phyloP scores from a whole-genome alignment of 2,888 invertebrate species.

The Lochmaea crataegi region DNA sequence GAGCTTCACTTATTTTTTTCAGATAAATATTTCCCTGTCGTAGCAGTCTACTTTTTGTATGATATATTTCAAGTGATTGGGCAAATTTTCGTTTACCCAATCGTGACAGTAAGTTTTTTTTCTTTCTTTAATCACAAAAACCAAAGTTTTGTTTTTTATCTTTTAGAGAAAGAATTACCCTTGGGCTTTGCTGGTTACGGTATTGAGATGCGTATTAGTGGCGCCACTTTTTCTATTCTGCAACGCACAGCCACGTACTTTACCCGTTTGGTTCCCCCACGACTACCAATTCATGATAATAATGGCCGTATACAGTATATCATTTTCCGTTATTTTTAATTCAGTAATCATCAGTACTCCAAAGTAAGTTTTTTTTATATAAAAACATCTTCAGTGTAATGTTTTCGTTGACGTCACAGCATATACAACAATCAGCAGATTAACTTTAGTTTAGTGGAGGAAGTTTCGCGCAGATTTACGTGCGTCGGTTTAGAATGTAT shows the following conservation, averaged over 20 bases:
- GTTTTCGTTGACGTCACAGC: too few species aligned
- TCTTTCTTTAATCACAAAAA: neutral
- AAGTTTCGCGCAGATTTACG: too few species aligned
- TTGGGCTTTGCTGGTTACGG: constrained; percentile 24
- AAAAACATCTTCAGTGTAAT: too few species aligned
- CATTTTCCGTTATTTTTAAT: neutral
- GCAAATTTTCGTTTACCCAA: constrained; percentile 29
- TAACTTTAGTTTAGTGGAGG: too few species aligned
- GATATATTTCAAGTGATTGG: constrained; percentile 36
- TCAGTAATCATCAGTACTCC: constrained; percentile 16
- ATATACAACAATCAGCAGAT: too few species aligned
- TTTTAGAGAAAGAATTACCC: constrained; percentile 29
- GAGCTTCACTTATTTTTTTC: constrained; percentile 21
- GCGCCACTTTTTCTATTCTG: constrained; percentile 47
- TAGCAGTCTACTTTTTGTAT: constrained; percentile 42
- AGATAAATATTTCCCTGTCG: constrained; percentile 45
- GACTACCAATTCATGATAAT: constrained; percentile 52
- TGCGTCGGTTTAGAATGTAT: too few species aligned
- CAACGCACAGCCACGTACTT: constrained; percentile 49
- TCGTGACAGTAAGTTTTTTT: constrained; percentile 23
- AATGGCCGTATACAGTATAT: constrained; percentile 27
- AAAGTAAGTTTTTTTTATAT: constrained; percentile 20
- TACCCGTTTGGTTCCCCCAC: constrained; percentile 50
- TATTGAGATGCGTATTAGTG: constrained; percentile 36
- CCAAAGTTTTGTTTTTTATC: neutral